Conservation (phyloP, 2,888 invertebrate genomes). For the Eupithecia vulgata region DNA sequence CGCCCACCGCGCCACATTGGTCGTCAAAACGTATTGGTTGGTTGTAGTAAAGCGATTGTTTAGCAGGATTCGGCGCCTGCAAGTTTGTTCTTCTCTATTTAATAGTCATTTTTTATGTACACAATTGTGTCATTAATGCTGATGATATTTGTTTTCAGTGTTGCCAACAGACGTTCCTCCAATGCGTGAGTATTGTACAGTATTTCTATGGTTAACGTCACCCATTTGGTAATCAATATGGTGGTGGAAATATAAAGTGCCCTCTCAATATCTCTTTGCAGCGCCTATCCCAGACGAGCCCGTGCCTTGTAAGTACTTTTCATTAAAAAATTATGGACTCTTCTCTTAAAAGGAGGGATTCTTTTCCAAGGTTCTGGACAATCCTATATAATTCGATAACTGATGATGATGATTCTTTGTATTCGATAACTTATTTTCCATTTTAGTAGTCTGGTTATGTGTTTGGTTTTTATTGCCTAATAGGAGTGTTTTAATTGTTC, state of each 20-base stretch:
- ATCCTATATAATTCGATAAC: too few species aligned
- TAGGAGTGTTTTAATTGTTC: neutral
- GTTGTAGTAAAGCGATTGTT: too few species aligned
- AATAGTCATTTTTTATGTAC: neutral
- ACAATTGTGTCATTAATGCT: neutral
- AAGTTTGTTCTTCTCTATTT: too few species aligned
- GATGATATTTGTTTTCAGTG: constrained; percentile 31
- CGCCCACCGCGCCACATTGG: too few species aligned
- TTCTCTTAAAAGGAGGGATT: neutral
- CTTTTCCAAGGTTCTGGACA: neutral
- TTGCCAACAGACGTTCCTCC: constrained; percentile 30
- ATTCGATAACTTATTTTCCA: neutral
- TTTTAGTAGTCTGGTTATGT: neutral
- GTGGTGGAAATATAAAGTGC: neutral
- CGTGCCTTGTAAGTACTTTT: constrained; percentile 22
- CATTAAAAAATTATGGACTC: neutral
- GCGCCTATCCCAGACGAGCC: constrained; percentile 27
- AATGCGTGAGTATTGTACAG: constrained; percentile 30
- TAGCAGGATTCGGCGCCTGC: too few species aligned
- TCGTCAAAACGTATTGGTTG: too few species aligned
- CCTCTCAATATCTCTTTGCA: constrained; percentile 15
- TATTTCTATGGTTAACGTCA: neutral
- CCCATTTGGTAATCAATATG: neutral
- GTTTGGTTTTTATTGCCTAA: neutral
- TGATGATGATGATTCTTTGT: too few species aligned